Evolutionary conservation across 2,888 invertebrate species (phyloP).

Genomic region (Allacma fusca): DNA sequence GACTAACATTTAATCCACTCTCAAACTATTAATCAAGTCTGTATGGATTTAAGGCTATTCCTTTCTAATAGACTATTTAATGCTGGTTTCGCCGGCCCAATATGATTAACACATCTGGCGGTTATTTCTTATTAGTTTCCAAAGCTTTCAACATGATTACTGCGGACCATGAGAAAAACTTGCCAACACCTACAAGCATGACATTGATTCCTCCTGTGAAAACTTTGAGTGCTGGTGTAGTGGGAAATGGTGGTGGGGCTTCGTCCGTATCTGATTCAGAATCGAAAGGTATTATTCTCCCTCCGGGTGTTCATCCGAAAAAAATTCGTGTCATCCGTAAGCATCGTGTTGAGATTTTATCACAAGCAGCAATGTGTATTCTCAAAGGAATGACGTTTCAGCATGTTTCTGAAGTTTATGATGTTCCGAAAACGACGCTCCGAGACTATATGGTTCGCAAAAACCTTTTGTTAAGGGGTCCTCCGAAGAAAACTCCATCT

Average conservation of each 20-base stretch:
- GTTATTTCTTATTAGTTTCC: constrained; percentile 28
- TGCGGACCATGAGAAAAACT: neutral
- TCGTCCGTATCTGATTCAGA: constrained; percentile 26
- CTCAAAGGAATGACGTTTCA: constrained; percentile 88
- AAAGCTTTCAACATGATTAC: constrained; percentile 24
- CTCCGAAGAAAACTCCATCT: constrained; percentile 63
- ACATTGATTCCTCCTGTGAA: constrained; percentile 16
- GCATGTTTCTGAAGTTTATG: constrained; percentile 80
- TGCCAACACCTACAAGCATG: neutral
- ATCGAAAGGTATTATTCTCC: constrained; percentile 39
- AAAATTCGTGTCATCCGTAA: constrained; percentile 56
- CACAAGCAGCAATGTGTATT: constrained; percentile 80
- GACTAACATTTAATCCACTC: neutral
- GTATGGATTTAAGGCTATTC: neutral
- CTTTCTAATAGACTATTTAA: neutral
- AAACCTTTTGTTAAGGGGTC: constrained; percentile 80
- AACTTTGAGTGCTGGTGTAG: neutral
- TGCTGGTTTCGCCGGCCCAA: neutral
- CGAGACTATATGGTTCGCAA: constrained; percentile 87
- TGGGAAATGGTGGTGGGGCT: constrained; percentile 18
- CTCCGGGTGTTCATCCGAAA: constrained; percentile 55
- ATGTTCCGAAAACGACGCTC: constrained; percentile 82
- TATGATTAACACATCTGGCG: neutral
- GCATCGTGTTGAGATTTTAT: constrained; percentile 53
- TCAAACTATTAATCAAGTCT: neutral